phyloP scores from a whole-genome alignment of 2,888 invertebrate species.

The Drosophila setosimentum region DNA sequence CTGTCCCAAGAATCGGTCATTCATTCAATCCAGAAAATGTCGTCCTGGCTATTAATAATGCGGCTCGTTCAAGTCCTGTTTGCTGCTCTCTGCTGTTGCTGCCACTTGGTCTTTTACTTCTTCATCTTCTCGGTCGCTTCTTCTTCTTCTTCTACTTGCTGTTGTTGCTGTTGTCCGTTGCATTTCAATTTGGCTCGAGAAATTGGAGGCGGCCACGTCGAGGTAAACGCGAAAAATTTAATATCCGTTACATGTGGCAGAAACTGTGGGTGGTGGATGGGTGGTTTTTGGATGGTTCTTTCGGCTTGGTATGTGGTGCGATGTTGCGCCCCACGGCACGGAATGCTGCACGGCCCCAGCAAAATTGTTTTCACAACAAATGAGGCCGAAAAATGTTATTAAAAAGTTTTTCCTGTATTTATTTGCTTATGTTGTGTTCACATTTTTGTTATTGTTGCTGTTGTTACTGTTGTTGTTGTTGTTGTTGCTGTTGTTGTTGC shows the following conservation, averaged over 20 bases:
- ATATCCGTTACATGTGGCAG: slow-evolving; percentile 73
- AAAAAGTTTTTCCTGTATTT: slow-evolving; percentile 77
- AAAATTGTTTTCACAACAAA: slow-evolving; percentile 79
- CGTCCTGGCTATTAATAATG: slow-evolving; percentile 52
- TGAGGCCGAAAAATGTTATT: slow-evolving; percentile 82
- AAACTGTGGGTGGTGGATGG: background rate
- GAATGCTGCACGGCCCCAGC: slow-evolving; percentile 50
- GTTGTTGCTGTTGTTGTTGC: slow-evolving; percentile 18
- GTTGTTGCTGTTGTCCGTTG: slow-evolving; percentile 34
- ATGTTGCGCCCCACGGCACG: background rate
- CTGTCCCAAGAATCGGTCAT: slow-evolving; percentile 39
- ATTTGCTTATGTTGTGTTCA: slow-evolving; percentile 58
- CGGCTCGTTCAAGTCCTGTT: slow-evolving; percentile 14
- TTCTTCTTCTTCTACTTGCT: slow-evolving; percentile 11
- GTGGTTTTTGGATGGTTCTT: slow-evolving; percentile 2
- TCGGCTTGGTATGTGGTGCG: slow-evolving; percentile 2
- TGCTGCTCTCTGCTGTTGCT: slow-evolving; percentile 8
- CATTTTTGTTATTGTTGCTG: slow-evolving; percentile 7
- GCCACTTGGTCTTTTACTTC: slow-evolving; percentile 1
- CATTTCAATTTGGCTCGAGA: slow-evolving; percentile 61
- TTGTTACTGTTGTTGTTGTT: slow-evolving; percentile 14
- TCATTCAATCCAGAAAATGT: slow-evolving; percentile 61
- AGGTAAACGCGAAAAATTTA: slow-evolving; percentile 78
- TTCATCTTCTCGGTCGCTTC: background rate
- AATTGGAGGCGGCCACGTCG: slow-evolving; percentile 55